These are phyloP conservation scores for Pterocles burchelli DNA, from an alignment of 2,113 vertebrate genomes.

Conservation along the genomic window DNA sequence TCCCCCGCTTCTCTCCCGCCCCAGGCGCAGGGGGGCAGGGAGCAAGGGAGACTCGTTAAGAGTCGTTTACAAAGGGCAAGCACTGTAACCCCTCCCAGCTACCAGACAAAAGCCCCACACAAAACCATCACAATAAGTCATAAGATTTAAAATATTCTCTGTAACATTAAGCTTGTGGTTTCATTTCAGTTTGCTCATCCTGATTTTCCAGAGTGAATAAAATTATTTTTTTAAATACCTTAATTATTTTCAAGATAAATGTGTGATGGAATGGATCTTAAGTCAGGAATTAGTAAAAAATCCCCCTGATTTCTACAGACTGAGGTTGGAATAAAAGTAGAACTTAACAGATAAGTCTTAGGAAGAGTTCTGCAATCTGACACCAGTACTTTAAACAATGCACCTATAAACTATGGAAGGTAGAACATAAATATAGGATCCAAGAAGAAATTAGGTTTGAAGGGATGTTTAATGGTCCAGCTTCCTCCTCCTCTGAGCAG, in stretches of 20 bases:
- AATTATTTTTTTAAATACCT: background rate
- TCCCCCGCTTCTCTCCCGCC: too few relatives aligned
- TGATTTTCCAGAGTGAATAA: background rate
- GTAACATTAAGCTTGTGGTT: constrained; percentile 16
- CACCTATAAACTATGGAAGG: background rate
- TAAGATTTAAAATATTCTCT: constrained; percentile 38
- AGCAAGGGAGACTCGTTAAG: too few relatives aligned
- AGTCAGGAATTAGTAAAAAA: background rate
- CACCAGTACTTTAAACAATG: background rate
- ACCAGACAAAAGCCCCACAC: too few relatives aligned
- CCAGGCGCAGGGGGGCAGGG: too few relatives aligned
- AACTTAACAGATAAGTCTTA: background rate
- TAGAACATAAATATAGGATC: background rate
- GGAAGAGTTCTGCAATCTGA: background rate
- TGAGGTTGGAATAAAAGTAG: constrained; percentile 13
- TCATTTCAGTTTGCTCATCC: background rate
- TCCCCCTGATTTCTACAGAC: background rate
- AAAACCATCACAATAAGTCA: too few relatives aligned
- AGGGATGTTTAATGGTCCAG: background rate
- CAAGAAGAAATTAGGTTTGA: background rate
- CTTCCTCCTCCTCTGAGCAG: background rate
- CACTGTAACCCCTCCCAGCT: too few relatives aligned
- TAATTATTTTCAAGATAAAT: background rate
- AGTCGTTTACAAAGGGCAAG: too few relatives aligned
- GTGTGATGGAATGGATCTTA: background rate